Evolutionary conservation across 2,797 vertebrate species (phyloP), one percentile per base, ranked within the genome.

Genomic region (Syndactyla subalaris): DNA sequence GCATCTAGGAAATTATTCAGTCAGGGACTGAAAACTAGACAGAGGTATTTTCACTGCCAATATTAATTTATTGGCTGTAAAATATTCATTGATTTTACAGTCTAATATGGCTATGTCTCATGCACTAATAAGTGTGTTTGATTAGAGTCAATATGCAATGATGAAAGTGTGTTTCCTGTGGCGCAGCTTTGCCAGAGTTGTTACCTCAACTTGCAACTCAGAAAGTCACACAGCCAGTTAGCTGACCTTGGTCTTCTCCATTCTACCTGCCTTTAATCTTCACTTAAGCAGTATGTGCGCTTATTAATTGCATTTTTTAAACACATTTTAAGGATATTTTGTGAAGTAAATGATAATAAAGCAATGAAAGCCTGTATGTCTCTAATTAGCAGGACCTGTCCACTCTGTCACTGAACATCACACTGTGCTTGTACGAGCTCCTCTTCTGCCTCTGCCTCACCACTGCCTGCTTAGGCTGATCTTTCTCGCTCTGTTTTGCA

Each of bases 41-140:
- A 63, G 36, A 75, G 52, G 34, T 91, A 63, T 93, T 94, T 95
- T 83, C 89, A 61, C 21, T 71, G 75, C 59, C 92, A 89, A 92
- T 91, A 85, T 38, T 85, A 45, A 89, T 87, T 82, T 76, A 73
- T 48, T 91, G 10, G 26, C 70, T 79, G 71, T 62, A 81, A 86
- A 73, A n/a, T 62, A 93, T 87, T 70, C 58, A 59, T 16, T 76
- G 71, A 39, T 81, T 93, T 93, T 78, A 38, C 49, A 65, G 58
- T 61, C 67, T 75, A 43, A 58, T 36, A 12, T 66, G 59, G 6
- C 26, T 75, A 5, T 49, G 43, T 89, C 67, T 81, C 7, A 0
- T 76, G 55, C 70, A 75, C 83, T 51, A 80, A 52, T 52, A 77
- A 77, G 80, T 38, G 49, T 72, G 43, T 92, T 93, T 85, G 74